A percentile compares a stretch with the other conserved stretches of the same genome.
phyloP scores from a whole-genome alignment of 2,888 invertebrate species.

The Trisateles emortualis region DNA sequence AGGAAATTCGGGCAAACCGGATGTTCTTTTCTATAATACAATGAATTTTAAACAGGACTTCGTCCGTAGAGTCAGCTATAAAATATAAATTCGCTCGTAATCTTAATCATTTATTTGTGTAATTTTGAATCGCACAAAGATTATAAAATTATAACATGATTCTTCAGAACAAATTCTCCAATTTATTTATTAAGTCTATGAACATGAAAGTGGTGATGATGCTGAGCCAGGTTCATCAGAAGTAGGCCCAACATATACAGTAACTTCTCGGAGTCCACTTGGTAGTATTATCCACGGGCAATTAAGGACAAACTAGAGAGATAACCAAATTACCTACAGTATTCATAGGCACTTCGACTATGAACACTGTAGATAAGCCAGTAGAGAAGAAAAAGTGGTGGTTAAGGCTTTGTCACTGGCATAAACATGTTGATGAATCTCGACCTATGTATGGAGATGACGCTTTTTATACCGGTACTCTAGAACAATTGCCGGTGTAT shows the following conservation, averaged over 20 bases:
- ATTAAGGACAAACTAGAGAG: conserved; percentile 54
- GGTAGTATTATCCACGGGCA: conserved; percentile 69
- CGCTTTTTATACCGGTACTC: conserved; percentile 73
- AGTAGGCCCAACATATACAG: conserved; percentile 43
- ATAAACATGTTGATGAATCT: conserved; percentile 67
- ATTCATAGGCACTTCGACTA: conserved; percentile 59
- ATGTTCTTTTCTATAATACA: no score
- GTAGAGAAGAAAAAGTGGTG: conserved; percentile 61
- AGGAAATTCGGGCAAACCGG: no score
- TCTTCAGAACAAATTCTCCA: no score
- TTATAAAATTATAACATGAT: no score
- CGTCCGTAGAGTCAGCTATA: no score
- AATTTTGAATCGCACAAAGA: no score
- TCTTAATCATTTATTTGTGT: no score
- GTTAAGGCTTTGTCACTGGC: conserved; percentile 70
- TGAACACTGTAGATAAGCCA: conserved; percentile 13
- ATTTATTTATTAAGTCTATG: no score
- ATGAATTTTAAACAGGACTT: no score
- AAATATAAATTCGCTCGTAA: no score
- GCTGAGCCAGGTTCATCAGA: conserved; percentile 18
- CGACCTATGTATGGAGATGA: conserved; percentile 82
- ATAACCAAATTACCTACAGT: conserved; percentile 48
- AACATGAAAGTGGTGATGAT: neutral
- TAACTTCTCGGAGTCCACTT: conserved; percentile 64
- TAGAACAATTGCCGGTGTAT: conserved; percentile 70